phyloP scores from a whole-genome alignment of 1,140 invertebrate species.

The Papilio glaucus region DNA sequence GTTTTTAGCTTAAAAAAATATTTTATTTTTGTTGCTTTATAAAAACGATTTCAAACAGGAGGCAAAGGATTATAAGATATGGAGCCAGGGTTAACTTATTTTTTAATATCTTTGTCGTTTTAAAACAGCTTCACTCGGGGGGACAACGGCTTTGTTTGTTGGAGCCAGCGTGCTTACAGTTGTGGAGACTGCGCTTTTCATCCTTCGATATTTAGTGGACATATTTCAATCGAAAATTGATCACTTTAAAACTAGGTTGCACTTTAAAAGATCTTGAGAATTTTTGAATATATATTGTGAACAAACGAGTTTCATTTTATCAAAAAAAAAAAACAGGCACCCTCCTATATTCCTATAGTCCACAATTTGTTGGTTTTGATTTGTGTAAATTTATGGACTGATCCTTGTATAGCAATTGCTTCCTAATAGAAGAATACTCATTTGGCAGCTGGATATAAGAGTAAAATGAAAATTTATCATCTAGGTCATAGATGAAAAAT shows the following conservation, averaged over 20 bases:
- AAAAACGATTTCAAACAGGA: slow-evolving; percentile 7
- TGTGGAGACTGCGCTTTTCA: slow-evolving; percentile 76
- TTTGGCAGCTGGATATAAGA: too few species aligned
- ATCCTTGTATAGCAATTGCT: too few species aligned
- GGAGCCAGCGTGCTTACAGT: slow-evolving; percentile 82
- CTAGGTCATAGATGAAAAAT: too few species aligned
- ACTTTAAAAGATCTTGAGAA: slow-evolving; percentile 24
- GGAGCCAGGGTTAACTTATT: not conserved
- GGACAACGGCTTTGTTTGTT: slow-evolving; percentile 80
- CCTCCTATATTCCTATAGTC: not conserved
- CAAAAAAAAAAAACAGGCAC: too few species aligned
- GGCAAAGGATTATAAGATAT: not conserved
- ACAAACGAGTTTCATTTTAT: slow-evolving; percentile 11
- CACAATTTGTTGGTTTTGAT: too few species aligned
- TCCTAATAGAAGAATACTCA: too few species aligned
- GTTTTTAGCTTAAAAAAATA: slow-evolving; percentile 5
- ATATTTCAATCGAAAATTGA: not conserved
- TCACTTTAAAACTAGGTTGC: not conserved
- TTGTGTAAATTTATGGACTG: too few species aligned
- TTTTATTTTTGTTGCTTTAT: slow-evolving; percentile 49
- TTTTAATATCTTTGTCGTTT: not conserved
- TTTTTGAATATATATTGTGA: not conserved
- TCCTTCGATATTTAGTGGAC: slow-evolving; percentile 53
- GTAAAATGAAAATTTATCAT: too few species aligned
- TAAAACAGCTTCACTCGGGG: slow-evolving; percentile 79